Evolutionary conservation across 2,113 vertebrate genomes (phyloP), one percentile per base, ranked within the genome.

Genomic region (Chionodraco myersi): DNA sequence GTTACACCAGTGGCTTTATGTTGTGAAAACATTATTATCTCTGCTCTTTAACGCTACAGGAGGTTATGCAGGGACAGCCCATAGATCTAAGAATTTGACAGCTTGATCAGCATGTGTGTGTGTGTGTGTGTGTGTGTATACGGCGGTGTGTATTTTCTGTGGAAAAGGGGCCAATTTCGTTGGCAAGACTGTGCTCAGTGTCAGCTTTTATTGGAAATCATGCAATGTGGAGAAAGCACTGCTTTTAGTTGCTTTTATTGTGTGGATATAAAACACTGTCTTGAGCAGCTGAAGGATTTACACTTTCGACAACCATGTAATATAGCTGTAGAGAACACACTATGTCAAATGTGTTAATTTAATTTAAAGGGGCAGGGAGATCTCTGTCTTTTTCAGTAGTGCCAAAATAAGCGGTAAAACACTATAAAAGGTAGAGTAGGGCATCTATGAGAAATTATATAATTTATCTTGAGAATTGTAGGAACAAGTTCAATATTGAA

Each of bases 161-260:
- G 85, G 87, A 77, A 75, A 77, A 67, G 6, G 36, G 45, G 82
- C 86, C 85, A 89, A 88, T 57, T 82, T 78, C 78, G 69, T 88
- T 91, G 89, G 89, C 86, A 89, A 76, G 66, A 79, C 26, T 72
- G 72, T 84, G 77, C 79, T 86, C 23, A 59, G 75, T 87, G 85
- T 90, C 85, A 85, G 88, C 90, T 82, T 89, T 90, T 92, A 88
- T 89, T 91, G 82, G 80, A 88, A 89, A 86, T 84, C 80, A 86
- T n/a, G 6, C 66, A 81, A 81, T 78, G 86, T 83, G 79, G 79
- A 71, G 79, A 91, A 89, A 87, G 83, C 61, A 69, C 47, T 47
- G 86, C 86, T 86, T 86, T 90, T 86, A 89, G 85, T 77, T 15
- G 70, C 41, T 77, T 59, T 88, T 81, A 82, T 77, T 62, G 62